A percentile compares a stretch with the other conserved stretches of the same genome.
phyloP scores from a whole-genome alignment of 2,797 vertebrate species.

The Hylomyscus alleni region DNA sequence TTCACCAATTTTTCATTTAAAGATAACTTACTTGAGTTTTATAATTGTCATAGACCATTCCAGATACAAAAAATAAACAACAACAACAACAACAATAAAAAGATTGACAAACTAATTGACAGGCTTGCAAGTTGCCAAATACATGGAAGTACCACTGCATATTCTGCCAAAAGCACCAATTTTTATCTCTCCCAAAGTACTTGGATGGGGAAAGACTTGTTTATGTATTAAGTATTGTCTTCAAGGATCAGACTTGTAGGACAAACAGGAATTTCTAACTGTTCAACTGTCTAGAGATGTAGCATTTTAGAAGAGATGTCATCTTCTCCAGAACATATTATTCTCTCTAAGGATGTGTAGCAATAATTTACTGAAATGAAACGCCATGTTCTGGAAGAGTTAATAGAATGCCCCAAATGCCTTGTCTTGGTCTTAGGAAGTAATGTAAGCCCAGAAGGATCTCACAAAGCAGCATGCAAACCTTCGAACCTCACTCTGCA shows the following conservation, averaged over 20 bases:
- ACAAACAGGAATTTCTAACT: slow-evolving; percentile 31
- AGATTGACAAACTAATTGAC: neutral
- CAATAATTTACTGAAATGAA: slow-evolving; percentile 78
- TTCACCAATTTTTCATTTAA: neutral
- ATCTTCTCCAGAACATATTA: slow-evolving; percentile 68
- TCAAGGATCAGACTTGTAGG: slow-evolving; percentile 45
- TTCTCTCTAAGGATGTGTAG: slow-evolving; percentile 67
- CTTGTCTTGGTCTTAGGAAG: slow-evolving; percentile 54
- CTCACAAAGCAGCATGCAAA: neutral
- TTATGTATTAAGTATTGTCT: neutral
- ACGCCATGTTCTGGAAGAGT: slow-evolving; percentile 67
- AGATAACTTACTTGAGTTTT: neutral
- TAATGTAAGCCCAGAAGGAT: slow-evolving; percentile 59
- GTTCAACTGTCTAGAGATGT: neutral
- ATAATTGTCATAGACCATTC: slow-evolving; percentile 4
- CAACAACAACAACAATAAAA: neutral
- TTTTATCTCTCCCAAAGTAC: neutral
- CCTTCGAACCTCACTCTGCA: slow-evolving; percentile 68
- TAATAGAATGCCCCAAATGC: slow-evolving; percentile 51
- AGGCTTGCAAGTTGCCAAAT: neutral
- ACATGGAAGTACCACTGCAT: neutral
- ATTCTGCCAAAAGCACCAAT: neutral
- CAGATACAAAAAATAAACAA: neutral
- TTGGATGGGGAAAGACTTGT: neutral
- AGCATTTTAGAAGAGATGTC: slow-evolving; percentile 67